Evolutionary conservation across 2,797 vertebrate species (phyloP), one percentile per base, ranked within the genome.

Genomic region (Delichon dasypus): DNA sequence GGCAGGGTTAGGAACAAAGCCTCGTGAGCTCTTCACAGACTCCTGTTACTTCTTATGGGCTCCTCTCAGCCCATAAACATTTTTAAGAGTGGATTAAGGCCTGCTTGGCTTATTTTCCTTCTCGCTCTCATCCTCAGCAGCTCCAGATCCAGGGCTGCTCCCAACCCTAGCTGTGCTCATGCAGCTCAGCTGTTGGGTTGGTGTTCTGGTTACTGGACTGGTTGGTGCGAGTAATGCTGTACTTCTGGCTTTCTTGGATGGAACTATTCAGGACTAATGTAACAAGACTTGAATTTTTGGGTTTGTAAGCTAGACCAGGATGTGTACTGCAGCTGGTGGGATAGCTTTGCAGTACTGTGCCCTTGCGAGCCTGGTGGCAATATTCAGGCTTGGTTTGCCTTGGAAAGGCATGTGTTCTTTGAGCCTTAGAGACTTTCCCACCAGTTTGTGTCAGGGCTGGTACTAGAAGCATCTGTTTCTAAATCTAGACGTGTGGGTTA

Each of bases 161-260:
- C 48, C 0, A 2, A 4, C 22, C 42, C 16, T 21, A 51, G 45
- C 25, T 0, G 0, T 29, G 40, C 16, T 81, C 32, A n/a, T 66
- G 34, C 29, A 1, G 2, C 62, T 89, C 29, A 48, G 23, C 42
- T 45, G 11, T 15, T 2, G 7, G 26, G 20, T 66, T 72, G 30
- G 21, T 44, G 29, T 65, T 74, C 16, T 42, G 6, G 5, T 72
- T 34, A 18, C 44, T 55, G 57, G 25, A 16, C n/a, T 67, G 27
- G 21, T n/a, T 79, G 67, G 20, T 85, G 48, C n/a, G 34, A 80
- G 14, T 7, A 3, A 3, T 65, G 34, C 34, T 32, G 26, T 55
- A n/a, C 25, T 20, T 85, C 23, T 42, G 36, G 32, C 38, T 83
- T 77, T 19, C 10, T 36, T 82, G 38, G 42, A 16, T 82, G 27